Evolutionary conservation across 64 coral and sea anemone species (phyloP).

Genomic region (Actinia equina): DNA sequence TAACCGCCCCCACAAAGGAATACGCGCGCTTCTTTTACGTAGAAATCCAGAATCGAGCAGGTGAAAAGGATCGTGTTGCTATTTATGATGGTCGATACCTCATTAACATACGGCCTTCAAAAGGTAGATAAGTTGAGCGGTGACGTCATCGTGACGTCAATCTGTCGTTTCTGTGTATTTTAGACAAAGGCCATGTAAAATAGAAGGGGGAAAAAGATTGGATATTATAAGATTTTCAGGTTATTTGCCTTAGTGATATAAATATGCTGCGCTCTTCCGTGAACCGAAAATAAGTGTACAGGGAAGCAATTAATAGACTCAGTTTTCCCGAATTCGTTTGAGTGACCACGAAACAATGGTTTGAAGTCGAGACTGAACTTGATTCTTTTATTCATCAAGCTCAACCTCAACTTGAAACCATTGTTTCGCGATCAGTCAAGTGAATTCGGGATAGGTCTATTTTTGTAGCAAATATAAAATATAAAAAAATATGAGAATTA

Average conservation of each 20-base stretch:
- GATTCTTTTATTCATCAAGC: too few species aligned
- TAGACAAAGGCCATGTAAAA: slow-evolving; percentile 21
- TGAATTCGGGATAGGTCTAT: too few species aligned
- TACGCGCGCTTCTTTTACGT: slow-evolving; percentile 1
- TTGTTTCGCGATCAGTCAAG: too few species aligned
- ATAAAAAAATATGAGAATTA: not conserved
- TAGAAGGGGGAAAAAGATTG: slow-evolving; percentile 1
- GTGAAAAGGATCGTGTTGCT: slow-evolving; percentile 4
- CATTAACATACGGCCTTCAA: slow-evolving; percentile 10
- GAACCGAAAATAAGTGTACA: not conserved
- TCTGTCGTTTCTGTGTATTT: slow-evolving; percentile 3
- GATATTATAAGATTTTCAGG: slow-evolving; percentile 10
- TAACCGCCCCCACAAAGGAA: slow-evolving; percentile 11
- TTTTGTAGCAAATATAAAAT: too few species aligned
- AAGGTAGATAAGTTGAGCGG: slow-evolving; percentile 17
- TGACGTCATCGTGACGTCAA: slow-evolving; percentile 25
- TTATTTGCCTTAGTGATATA: not conserved
- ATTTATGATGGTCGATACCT: not conserved
- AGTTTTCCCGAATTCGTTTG: too few species aligned
- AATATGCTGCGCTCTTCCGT: not conserved
- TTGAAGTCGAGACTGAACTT: too few species aligned
- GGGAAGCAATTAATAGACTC: not conserved
- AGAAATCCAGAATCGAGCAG: slow-evolving; percentile 2
- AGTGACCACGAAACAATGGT: too few species aligned
- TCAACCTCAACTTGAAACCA: too few species aligned